phyloP scores from a whole-genome alignment of 2,797 vertebrate species.

The Acridotheres tristis region DNA sequence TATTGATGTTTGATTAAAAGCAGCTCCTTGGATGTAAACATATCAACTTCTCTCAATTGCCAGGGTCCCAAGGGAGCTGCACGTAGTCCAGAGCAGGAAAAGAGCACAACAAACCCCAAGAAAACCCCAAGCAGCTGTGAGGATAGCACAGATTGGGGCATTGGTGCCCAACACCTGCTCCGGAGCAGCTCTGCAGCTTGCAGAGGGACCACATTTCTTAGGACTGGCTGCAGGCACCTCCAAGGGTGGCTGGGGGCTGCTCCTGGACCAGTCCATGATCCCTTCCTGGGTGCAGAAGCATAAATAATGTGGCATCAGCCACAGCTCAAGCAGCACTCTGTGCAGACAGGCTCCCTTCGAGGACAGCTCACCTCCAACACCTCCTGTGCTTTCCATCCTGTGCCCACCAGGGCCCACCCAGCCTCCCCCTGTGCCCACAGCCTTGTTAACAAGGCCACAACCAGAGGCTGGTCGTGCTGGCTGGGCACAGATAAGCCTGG shows the following conservation, averaged over 20 bases:
- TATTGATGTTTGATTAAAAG: conserved; percentile 69
- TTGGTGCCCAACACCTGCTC: neutral
- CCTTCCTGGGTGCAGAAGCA: neutral
- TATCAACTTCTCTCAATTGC: conserved; percentile 40
- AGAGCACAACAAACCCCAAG: neutral
- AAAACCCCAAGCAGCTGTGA: neutral
- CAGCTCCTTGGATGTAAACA: conserved; percentile 59
- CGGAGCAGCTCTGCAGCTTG: neutral
- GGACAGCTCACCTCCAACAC: accelerated
- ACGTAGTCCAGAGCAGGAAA: neutral
- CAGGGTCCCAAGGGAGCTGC: neutral
- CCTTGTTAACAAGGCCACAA: conserved; percentile 52
- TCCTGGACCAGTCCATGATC: accelerated
- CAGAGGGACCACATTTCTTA: neutral
- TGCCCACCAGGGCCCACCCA: neutral
- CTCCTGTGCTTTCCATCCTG: neutral
- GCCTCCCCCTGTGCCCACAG: neutral
- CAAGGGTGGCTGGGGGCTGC: neutral
- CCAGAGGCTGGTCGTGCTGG: conserved; percentile 7
- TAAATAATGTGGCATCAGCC: accelerated
- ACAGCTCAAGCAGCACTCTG: neutral
- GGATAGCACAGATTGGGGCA: neutral
- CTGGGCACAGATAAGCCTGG: conserved; percentile 63
- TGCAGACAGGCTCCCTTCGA: accelerated
- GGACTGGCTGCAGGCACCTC: neutral